Evolutionary conservation across 2,888 invertebrate genomes (phyloP).

Genomic region (Dicranocentrus wangi): DNA sequence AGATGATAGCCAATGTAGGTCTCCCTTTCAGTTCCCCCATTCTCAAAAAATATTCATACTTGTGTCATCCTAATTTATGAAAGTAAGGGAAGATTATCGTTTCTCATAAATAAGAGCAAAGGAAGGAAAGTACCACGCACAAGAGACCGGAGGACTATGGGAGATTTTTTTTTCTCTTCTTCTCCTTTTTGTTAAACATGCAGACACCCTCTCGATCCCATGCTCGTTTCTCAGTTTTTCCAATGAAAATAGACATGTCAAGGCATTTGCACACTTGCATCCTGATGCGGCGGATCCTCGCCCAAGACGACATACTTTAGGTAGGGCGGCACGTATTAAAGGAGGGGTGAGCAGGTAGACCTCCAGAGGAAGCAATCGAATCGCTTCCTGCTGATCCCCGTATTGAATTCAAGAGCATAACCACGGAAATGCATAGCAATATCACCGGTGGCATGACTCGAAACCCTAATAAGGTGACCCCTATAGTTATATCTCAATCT

Average conservation of each 20-base stretch:
- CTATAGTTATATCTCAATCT: too few species aligned
- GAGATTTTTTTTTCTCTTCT: too few species aligned
- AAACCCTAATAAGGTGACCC: too few species aligned
- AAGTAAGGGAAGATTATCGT: slow-evolving; percentile 24
- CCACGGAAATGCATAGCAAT: background rate
- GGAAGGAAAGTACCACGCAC: background rate
- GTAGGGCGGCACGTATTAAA: background rate
- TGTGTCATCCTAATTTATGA: slow-evolving; percentile 19
- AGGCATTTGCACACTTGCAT: slow-evolving; percentile 29
- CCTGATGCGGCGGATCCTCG: background rate
- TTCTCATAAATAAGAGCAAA: slow-evolving; percentile 31
- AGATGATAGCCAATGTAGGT: background rate
- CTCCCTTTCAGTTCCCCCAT: background rate
- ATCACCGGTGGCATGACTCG: background rate
- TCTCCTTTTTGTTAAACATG: too few species aligned
- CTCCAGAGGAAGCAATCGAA: background rate
- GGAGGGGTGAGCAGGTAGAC: background rate
- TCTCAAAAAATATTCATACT: background rate
- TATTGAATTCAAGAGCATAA: slow-evolving; percentile 11
- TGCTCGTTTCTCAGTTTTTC: slow-evolving; percentile 11
- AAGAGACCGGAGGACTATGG: too few species aligned
- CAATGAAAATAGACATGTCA: slow-evolving; percentile 11
- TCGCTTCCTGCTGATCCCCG: background rate
- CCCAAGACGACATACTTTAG: slow-evolving; percentile 2
- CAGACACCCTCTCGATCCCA: too few species aligned